Evolutionary conservation across 1,140 invertebrate species (phyloP), one percentile per base, ranked within the genome.

Genomic region (Bombus confusus): DNA sequence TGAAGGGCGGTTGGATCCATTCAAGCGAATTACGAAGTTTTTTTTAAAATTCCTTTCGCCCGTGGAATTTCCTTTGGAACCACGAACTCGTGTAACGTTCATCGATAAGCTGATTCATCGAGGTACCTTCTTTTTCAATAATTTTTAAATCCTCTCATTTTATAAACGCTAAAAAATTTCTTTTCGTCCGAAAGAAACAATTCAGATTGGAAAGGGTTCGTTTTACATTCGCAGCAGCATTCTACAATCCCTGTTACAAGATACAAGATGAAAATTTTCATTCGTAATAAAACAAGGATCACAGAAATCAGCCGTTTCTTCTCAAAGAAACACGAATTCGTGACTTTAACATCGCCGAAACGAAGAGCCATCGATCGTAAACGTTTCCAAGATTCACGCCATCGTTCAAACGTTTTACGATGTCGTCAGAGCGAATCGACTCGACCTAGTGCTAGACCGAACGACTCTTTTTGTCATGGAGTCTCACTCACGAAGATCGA

Each of bases 281-380:
- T 39, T 52, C 37, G 25, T n/a, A 52, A 10, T 68, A 22, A 28
- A 39, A 8, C 47, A 8, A 43, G 15, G 69, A 39, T 81, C 31
- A 52, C 52, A n/a, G 5, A 43, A 62, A 8, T 37, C 31, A 25
- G 22, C 22, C 6, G 34, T 22, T 66, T 66, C 31, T 34, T 22
- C 66, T 6, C 5, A 0, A 4, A 12, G 34, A 28, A 37, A 57
- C 28, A 47, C 34, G 15, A 76, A 66, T 39, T 79, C 64, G 82
- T 59, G 76, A 68, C 39, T 22, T 69, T 74, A 57, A 43, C 66
- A 9, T 77, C 34, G 37, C 31, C 18, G n/a, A 52, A 22, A 34
- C 22, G 64, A 52, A 62, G 34, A 69, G n/a, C n/a, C n/a, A 59
- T 79, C 76, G 82, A 59, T 71, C 82, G 82, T 79, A 84, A 79